These are phyloP conservation scores for Allobates femoralis DNA, from an alignment of 2,797 vertebrate genomes.

Conservation along the genomic window DNA sequence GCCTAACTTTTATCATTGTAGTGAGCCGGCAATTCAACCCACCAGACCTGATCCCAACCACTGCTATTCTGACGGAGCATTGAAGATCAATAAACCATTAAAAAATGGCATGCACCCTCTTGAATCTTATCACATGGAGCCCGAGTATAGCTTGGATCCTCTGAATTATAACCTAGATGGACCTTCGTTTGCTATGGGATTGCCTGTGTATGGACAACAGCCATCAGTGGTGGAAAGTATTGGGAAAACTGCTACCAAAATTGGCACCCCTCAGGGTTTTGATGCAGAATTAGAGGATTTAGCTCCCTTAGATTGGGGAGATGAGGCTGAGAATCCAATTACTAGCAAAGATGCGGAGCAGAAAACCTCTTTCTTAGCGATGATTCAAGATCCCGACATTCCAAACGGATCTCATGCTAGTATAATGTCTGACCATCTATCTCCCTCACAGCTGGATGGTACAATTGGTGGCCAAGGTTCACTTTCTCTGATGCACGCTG, in stretches of 20 bases:
- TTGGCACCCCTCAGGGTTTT: slow-evolving; percentile 67
- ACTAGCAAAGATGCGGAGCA: slow-evolving; percentile 66
- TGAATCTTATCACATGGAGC: slow-evolving; percentile 69
- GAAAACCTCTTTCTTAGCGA: slow-evolving; percentile 70
- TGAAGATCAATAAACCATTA: slow-evolving; percentile 69
- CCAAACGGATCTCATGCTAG: slow-evolving; percentile 19
- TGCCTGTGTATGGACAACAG: slow-evolving; percentile 64
- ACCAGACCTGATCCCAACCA: slow-evolving; percentile 67
- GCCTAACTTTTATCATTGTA: slow-evolving; percentile 68
- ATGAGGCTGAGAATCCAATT: slow-evolving; percentile 65
- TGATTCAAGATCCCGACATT: slow-evolving; percentile 63
- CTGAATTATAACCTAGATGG: slow-evolving; percentile 34
- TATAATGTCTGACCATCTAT: not conserved
- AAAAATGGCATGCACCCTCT: slow-evolving; percentile 73
- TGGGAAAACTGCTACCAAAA: slow-evolving; percentile 66
- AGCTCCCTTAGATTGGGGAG: slow-evolving; percentile 66
- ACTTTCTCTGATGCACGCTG: not conserved
- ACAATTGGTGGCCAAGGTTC: slow-evolving; percentile 2
- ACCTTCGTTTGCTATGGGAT: slow-evolving; percentile 12
- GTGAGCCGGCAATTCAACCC: slow-evolving; percentile 67
- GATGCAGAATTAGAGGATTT: slow-evolving; percentile 69
- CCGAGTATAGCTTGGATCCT: slow-evolving; percentile 69
- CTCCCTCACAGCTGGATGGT: not conserved
- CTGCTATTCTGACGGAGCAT: slow-evolving; percentile 69
- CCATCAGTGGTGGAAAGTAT: slow-evolving; percentile 68